Evolutionary conservation across 2,113 vertebrate species (phyloP), one percentile per base, ranked within the genome.

Genomic region (Ophthalmotilapia sp.): DNA sequence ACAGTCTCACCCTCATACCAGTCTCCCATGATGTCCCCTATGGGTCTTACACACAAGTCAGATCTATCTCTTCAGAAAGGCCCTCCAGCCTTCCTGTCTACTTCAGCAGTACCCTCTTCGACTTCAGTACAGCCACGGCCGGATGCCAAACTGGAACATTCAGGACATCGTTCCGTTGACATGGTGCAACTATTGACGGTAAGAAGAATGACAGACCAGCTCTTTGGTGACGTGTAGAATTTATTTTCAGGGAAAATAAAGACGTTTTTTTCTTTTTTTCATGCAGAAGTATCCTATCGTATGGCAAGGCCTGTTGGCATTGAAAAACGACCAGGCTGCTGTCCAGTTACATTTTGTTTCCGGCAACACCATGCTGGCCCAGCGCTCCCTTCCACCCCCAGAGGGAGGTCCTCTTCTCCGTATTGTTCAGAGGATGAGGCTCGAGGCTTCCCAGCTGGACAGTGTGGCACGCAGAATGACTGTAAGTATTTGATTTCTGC

Each of bases 331-430:
- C 93, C 98, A 98, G 0, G 98, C 98, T 0, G 98, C 98, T 1
- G 98, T 99, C 85, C 99, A 99, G 96, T 95, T 99, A 79, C 99
- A 99, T 92, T 99, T 99, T 2, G 98, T 99, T 81, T 99, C 98
- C 0, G 99, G 99, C 55, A 99, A 99, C 92, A 98, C 98, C 1
- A 94, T 99, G 6, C 87, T 99, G 95, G 98, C 99, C 0, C 98
- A 99, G 84, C 97, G 98, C 15, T 99, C 98, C 0, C 96, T 99
- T 87, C 99, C 99, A 0, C 98, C 99, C 0, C 97, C 97, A 0
- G 99, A 99, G 88, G 98, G 98, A 5, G 98, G 98, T 0, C 96
- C 98, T 19, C 97, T 98, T 0, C 97, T 99, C 90, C 95, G 99
- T 8, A 99, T 99, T 2, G 99, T 98, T 4, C 98, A 99, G 96